A percentile compares a stretch with the other conserved stretches of the same genome.
These are phyloP conservation scores for Catharus ustulatus DNA, from an alignment of 2,797 vertebrate species.

Conservation along the genomic window DNA sequence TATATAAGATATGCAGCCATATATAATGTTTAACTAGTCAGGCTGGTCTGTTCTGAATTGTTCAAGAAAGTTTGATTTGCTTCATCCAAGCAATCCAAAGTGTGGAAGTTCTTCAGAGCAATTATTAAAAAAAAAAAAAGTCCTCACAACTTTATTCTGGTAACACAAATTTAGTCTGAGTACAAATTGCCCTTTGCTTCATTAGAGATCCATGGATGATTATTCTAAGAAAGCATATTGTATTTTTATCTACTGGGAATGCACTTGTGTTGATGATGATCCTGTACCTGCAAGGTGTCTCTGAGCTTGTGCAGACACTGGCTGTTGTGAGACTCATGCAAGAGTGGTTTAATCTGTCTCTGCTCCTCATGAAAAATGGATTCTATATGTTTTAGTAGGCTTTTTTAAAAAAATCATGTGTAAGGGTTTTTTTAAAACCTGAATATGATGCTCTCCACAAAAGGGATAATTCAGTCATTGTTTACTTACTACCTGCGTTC, in stretches of 20 bases:
- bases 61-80: not conserved
- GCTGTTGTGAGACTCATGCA: not conserved
- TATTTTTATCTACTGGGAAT: not conserved
- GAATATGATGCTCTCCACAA: not conserved
- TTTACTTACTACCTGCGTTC: not conserved
- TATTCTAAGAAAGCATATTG: not conserved
- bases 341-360: not conserved
- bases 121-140: not conserved
- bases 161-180: not conserved
- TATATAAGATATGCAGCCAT: not conserved
- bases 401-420: accelerated
- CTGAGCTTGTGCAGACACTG: not conserved
- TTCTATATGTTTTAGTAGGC: not conserved
- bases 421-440: not conserved
- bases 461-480: not conserved
- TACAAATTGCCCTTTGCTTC: not conserved
- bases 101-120: not conserved
- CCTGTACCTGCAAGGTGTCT: not conserved
- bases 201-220: not conserved
- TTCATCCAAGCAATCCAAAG: not conserved
- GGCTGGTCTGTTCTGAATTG: not conserved
- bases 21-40: not conserved
- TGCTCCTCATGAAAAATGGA: not conserved
- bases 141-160: not conserved
- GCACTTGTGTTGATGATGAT: not conserved